A percentile compares a stretch with the other conserved stretches of the same genome.
Conservation (phyloP, 2,797 vertebrate species). For the Todus mexicanus region DNA sequence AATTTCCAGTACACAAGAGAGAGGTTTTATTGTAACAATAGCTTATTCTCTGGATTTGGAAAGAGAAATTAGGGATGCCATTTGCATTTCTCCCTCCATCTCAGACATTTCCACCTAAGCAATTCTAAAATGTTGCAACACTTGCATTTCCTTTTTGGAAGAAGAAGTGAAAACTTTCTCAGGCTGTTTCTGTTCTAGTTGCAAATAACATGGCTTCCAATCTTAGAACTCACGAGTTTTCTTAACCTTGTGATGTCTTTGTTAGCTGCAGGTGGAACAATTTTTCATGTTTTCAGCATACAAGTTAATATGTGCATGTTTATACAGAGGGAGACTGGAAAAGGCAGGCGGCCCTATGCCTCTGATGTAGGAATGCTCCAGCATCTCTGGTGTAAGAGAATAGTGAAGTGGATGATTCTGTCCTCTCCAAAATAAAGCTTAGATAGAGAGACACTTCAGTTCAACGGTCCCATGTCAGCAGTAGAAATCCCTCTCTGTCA, state of each 20-base stretch:
- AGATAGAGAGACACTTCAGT: background rate
- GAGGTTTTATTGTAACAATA: background rate
- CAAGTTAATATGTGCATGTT: background rate
- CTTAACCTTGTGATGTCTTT: background rate
- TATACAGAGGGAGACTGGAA: background rate
- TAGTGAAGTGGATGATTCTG: background rate
- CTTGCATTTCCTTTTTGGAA: conserved; percentile 35
- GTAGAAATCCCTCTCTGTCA: background rate
- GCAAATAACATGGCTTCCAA: background rate
- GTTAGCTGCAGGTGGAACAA: background rate
- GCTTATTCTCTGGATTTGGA: background rate
- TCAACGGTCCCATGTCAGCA: background rate
- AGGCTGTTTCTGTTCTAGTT: conserved; percentile 16
- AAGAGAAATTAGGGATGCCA: background rate
- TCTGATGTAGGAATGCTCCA: background rate
- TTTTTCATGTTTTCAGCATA: background rate
- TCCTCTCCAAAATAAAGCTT: background rate
- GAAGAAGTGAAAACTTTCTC: conserved; percentile 51
- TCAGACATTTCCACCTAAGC: background rate
- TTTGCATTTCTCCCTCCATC: background rate
- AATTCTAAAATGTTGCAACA: background rate
- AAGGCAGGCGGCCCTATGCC: background rate
- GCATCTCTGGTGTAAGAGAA: background rate
- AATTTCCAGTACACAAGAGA: background rate
- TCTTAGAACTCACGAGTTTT: background rate